These are phyloP conservation scores for Cynaeus angustus DNA, from an alignment of 2,888 invertebrate species.

Conservation along the genomic window DNA sequence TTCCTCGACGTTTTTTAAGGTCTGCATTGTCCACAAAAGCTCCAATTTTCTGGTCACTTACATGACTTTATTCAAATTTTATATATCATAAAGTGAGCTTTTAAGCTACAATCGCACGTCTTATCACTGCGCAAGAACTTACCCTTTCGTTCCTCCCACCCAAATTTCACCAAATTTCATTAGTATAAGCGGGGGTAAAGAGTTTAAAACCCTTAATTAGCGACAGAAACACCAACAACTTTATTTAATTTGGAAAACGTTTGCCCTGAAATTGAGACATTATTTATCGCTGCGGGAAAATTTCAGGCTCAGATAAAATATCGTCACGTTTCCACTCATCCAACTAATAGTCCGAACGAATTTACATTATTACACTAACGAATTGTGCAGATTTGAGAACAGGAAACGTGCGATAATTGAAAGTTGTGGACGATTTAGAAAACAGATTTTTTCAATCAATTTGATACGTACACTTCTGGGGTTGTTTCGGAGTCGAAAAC, in stretches of 20 bases:
- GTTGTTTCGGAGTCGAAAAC: background rate
- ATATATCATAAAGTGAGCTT: too few species aligned
- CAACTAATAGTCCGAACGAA: background rate
- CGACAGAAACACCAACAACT: constrained; percentile 14
- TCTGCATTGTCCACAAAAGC: too few species aligned
- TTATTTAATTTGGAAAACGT: constrained; percentile 15
- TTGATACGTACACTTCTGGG: background rate
- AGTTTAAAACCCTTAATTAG: constrained; percentile 13
- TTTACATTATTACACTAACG: background rate
- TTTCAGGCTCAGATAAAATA: constrained; percentile 12
- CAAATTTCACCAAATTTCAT: constrained; percentile 26
- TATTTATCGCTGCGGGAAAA: constrained; percentile 22
- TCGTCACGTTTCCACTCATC: constrained; percentile 11
- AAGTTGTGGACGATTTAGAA: too few species aligned
- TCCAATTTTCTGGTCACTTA: too few species aligned
- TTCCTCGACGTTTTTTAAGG: too few species aligned
- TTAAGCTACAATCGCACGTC: too few species aligned
- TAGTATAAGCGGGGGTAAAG: constrained; percentile 13
- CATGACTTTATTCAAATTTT: too few species aligned
- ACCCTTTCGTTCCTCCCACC: constrained; percentile 11
- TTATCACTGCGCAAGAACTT: too few species aligned
- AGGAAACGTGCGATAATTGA: too few species aligned
- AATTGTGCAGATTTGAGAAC: too few species aligned
- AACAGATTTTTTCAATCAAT: background rate
- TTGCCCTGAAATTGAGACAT: constrained; percentile 15